Evolutionary conservation across 2,888 invertebrate species (phyloP).

Genomic region (Busseola fusca): DNA sequence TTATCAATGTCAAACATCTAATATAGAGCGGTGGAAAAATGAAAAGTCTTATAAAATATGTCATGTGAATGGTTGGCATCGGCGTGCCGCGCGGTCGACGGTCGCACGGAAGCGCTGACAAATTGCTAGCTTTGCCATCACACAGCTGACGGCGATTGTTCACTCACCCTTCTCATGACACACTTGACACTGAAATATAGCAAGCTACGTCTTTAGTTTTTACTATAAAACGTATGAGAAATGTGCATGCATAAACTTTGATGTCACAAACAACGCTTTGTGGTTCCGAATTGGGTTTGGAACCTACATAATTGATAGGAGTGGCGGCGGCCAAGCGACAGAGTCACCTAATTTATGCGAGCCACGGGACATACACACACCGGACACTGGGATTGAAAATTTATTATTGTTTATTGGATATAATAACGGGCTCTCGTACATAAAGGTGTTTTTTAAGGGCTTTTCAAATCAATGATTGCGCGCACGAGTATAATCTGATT

Average conservation of each 20-base stretch:
- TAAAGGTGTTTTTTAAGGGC: constrained; percentile 64
- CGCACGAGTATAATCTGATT: constrained; percentile 30
- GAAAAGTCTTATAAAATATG: constrained; percentile 67
- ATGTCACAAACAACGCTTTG: constrained; percentile 72
- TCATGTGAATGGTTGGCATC: constrained; percentile 64
- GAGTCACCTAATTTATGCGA: constrained; percentile 75
- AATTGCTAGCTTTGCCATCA: constrained; percentile 73
- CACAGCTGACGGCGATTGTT: constrained; percentile 67
- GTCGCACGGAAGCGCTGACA: constrained; percentile 75
- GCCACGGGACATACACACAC: constrained; percentile 64
- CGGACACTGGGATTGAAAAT: constrained; percentile 74
- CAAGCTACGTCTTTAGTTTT: constrained; percentile 18
- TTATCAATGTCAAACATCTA: constrained; percentile 49
- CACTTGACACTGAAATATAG: constrained; percentile 42
- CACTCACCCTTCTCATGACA: constrained; percentile 56
- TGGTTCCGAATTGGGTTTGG: constrained; percentile 71
- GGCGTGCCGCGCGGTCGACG: constrained; percentile 60
- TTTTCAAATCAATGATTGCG: constrained; percentile 36
- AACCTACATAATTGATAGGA: constrained; percentile 80
- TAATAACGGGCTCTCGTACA: constrained; percentile 69
- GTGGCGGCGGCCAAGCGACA: constrained; percentile 69
- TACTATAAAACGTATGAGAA: constrained; percentile 66
- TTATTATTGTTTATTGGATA: constrained; percentile 75
- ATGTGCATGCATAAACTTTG: constrained; percentile 66
- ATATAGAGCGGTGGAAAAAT: constrained; percentile 56